phyloP scores from a whole-genome alignment of 2,113 vertebrate genomes.

The Corythaeola cristata region DNA sequence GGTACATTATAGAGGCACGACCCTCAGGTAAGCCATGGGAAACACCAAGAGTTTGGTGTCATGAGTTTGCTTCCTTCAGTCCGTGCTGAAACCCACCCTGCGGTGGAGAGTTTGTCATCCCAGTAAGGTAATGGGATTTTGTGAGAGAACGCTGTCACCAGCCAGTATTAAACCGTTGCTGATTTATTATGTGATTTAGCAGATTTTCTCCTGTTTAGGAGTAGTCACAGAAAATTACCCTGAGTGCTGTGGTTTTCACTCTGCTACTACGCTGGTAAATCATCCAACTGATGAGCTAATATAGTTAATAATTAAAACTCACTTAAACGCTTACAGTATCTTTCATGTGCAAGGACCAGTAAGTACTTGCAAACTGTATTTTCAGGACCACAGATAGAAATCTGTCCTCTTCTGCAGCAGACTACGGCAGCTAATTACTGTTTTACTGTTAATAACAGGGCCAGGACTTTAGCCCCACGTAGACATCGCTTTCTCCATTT shows the following conservation, averaged over 20 bases:
- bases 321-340: slow-evolving; percentile 34
- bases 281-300: slow-evolving; percentile 50
- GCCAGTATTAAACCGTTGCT: background rate
- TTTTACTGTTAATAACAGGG: background rate
- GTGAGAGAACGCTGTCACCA: background rate
- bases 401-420: background rate
- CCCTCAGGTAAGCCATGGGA: slow-evolving; percentile 83
- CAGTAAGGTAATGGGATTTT: background rate
- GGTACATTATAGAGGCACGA: slow-evolving; percentile 90
- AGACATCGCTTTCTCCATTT: background rate
- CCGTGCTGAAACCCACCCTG: background rate
- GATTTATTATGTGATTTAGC: background rate
- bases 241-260: slow-evolving; percentile 12
- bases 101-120: background rate
- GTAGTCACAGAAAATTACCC: slow-evolving; percentile 38
- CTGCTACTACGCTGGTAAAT: slow-evolving; percentile 40
- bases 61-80: background rate
- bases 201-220: slow-evolving; percentile 30
- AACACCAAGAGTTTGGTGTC: background rate
- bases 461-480: background rate
- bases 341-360: background rate
- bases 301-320: slow-evolving; percentile 65
- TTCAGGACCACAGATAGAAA: slow-evolving; percentile 9
- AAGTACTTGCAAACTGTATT: slow-evolving; percentile 19
- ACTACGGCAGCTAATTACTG: background rate